Conservation (phyloP, 2,113 vertebrate species). For the Mastomys natalensis region DNA sequence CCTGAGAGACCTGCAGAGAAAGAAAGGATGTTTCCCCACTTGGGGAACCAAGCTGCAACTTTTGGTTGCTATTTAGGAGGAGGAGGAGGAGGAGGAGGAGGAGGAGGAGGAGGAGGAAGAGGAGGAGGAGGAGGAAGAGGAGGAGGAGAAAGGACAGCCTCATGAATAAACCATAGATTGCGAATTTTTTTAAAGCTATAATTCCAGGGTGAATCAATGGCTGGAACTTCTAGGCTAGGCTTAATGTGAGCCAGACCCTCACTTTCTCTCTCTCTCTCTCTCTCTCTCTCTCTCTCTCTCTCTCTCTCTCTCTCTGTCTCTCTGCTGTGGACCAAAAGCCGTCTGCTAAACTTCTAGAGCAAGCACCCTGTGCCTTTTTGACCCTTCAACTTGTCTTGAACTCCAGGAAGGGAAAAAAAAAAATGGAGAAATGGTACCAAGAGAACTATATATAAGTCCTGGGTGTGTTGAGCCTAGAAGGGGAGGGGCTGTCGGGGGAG, state of each 20-base stretch:
- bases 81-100: not conserved
- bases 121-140: not conserved
- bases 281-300: not conserved
- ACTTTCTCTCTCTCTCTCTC: not conserved
- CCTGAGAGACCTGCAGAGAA: not conserved
- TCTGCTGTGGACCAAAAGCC: constrained; percentile 80
- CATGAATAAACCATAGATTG: constrained; percentile 78
- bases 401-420: constrained; percentile 82
- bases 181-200: constrained; percentile 60
- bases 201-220: constrained; percentile 85
- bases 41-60: not conserved
- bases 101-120: not conserved
- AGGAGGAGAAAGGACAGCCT: not conserved
- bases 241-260: constrained; percentile 81
- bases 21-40: not conserved
- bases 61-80: not conserved
- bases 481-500: constrained; percentile 22
- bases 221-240: constrained; percentile 83
- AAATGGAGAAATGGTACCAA: constrained; percentile 83
- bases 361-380: constrained; percentile 93
- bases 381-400: constrained; percentile 93
- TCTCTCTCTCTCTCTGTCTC: constrained; percentile 12
- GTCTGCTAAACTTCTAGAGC: constrained; percentile 92
- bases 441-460: constrained; percentile 79
- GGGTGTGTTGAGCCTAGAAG: constrained; percentile 50